phyloP scores from a whole-genome alignment of 23 tunicate species.

The Diplosoma virens region DNA sequence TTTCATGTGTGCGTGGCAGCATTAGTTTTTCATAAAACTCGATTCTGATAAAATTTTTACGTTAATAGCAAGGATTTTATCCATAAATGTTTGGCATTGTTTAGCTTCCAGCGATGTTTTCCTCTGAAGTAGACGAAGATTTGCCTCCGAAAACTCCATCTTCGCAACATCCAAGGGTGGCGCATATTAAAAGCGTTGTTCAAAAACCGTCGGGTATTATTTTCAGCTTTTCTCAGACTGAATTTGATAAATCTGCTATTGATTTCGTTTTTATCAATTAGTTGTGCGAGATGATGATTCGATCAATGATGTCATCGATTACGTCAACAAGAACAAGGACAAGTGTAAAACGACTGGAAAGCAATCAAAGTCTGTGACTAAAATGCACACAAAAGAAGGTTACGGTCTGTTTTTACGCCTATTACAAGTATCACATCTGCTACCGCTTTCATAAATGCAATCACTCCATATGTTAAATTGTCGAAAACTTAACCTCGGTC shows the following conservation, averaged over 20 bases:
- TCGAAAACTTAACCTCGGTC: no score
- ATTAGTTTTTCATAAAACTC: no score
- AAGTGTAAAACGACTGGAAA: conserved; percentile 14
- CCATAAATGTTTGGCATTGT: no score
- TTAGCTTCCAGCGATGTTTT: conserved; percentile 30
- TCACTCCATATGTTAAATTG: no score
- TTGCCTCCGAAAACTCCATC: no score
- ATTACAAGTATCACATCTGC: no score
- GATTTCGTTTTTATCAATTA: conserved; percentile 2
- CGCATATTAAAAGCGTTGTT: conserved; percentile 57
- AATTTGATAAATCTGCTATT: neutral
- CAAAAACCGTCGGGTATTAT: conserved; percentile 81
- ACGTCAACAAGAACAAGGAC: conserved; percentile 34
- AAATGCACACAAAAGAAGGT: conserved; percentile 73
- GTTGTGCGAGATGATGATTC: conserved; percentile 74
- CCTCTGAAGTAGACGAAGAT: conserved; percentile 33
- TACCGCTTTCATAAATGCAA: no score
- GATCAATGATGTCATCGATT: conserved; percentile 68
- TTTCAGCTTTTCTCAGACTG: no score
- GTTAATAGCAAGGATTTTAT: no score
- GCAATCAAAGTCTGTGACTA: conserved; percentile 14
- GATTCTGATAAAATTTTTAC: no score
- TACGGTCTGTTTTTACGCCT: no score
- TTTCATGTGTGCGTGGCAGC: no score
- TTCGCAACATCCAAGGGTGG: conserved; percentile 76